Evolutionary conservation across 1,140 invertebrate species (phyloP).

Genomic region (Patella vulgata): DNA sequence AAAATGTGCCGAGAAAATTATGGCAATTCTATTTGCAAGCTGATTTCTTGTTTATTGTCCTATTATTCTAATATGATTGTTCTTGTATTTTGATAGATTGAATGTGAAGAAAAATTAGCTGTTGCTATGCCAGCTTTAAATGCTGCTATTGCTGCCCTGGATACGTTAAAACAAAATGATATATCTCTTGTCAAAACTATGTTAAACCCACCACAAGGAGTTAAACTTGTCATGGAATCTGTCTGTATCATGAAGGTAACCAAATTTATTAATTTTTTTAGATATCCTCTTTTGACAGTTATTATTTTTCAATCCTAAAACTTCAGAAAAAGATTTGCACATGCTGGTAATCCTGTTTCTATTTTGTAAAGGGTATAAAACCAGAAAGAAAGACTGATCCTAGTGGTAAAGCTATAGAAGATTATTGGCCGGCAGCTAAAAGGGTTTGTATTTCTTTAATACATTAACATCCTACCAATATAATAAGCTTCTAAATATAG

Average conservation of each 20-base stretch:
- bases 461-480: neutral
- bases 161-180: constrained; percentile 67
- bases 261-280: no score
- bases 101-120: constrained; percentile 64
- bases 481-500: neutral
- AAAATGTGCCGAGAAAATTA: no score
- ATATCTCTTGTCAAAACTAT: constrained; percentile 65
- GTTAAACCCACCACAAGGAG: constrained; percentile 62
- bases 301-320: no score
- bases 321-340: no score
- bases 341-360: no score
- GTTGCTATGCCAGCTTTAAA: constrained; percentile 66
- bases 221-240: constrained; percentile 67
- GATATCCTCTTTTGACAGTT: no score
- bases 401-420: constrained; percentile 60
- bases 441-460: constrained; percentile 43
- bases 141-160: constrained; percentile 63
- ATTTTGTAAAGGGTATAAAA: constrained; percentile 61
- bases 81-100: constrained; percentile 50
- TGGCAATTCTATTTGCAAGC: no score
- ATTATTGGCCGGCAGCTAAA: constrained; percentile 65
- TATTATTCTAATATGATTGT: no score
- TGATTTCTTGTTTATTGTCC: no score
- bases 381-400: constrained; percentile 61
- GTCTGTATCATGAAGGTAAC: constrained; percentile 66